Conservation (phyloP, 2,888 invertebrate species). For the Pseudococcus jackbeardsleyi region DNA sequence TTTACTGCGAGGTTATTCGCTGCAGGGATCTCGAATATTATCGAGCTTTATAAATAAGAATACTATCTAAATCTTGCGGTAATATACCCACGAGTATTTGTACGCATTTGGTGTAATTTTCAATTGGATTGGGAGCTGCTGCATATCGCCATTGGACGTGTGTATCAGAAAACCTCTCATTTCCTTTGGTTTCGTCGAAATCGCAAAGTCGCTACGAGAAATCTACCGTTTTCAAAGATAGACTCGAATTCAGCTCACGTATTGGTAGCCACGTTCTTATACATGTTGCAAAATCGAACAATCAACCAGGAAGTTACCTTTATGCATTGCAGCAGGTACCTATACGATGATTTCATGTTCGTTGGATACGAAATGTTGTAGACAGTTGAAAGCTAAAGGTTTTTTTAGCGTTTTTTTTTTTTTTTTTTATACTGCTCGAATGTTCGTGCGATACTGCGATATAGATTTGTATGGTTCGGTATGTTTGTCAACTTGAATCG, state of each 20-base stretch:
- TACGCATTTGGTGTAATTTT: neutral
- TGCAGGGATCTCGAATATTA: too few species aligned
- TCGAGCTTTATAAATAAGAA: too few species aligned
- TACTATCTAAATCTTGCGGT: too few species aligned
- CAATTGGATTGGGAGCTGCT: neutral
- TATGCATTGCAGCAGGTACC: neutral
- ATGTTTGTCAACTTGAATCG: neutral
- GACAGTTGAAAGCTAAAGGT: neutral
- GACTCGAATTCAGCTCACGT: neutral
- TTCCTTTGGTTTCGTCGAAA: neutral
- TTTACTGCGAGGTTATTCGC: too few species aligned
- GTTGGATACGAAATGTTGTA: neutral
- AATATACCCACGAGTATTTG: too few species aligned
- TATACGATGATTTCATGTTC: neutral
- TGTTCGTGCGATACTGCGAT: neutral
- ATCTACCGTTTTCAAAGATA: neutral
- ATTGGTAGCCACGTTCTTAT: neutral
- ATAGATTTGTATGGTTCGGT: neutral
- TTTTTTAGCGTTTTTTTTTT: neutral
- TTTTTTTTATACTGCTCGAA: neutral
- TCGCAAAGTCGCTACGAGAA: neutral
- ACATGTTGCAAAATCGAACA: conserved; percentile 10
- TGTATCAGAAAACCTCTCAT: neutral
- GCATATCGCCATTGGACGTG: neutral
- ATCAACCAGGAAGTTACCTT: conserved; percentile 1